phyloP scores from a whole-genome alignment of 1,140 invertebrate genomes.

The Bombus impatiens region DNA sequence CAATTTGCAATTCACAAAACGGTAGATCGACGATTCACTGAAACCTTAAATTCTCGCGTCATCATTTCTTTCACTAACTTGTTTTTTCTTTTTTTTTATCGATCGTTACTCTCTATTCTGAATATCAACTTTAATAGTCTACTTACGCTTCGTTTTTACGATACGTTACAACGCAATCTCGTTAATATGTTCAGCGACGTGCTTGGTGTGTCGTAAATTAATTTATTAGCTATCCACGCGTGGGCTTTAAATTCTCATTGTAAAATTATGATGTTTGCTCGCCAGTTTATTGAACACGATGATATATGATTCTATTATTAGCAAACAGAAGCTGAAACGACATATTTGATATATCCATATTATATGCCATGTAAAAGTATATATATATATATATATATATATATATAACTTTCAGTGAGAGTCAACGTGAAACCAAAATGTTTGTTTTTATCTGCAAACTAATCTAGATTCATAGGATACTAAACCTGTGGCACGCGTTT shows the following conservation, averaged over 20 bases:
- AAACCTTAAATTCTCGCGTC: not conserved
- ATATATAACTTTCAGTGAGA: not conserved
- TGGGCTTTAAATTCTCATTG: not conserved
- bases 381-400: not conserved
- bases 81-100: not conserved
- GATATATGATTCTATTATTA: not conserved
- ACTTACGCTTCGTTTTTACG: not conserved
- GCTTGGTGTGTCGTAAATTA: not conserved
- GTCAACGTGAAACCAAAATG: not conserved
- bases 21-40: not conserved
- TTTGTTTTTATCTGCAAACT: not conserved
- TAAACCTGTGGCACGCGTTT: conserved; percentile 16
- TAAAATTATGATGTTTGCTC: conserved; percentile 7
- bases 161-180: not conserved
- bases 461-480: conserved; percentile 38
- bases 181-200: not conserved
- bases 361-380: no score
- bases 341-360: not conserved
- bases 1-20: conserved; percentile 25
- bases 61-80: not conserved
- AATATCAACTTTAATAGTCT: no score
- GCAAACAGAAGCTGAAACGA: no score
- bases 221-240: conserved; percentile 8
- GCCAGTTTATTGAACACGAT: not conserved
- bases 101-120: not conserved